phyloP scores from a whole-genome alignment of 2,797 vertebrate species.

The Chelon auratus region DNA sequence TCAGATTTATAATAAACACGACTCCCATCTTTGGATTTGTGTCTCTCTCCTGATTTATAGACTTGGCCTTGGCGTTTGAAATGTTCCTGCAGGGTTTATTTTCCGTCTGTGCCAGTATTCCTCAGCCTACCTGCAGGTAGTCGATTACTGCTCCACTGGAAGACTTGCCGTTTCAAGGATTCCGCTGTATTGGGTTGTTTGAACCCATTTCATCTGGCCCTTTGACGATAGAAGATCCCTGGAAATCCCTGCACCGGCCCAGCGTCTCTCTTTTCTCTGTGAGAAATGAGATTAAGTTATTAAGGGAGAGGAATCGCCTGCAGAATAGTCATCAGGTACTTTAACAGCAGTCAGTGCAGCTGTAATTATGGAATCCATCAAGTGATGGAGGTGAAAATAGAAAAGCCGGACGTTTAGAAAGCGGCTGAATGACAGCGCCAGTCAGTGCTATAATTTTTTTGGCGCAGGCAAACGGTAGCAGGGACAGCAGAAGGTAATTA shows the following conservation, averaged over 20 bases:
- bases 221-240: conserved; percentile 49
- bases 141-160: conserved; percentile 58
- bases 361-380: conserved; percentile 67
- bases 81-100: conserved; percentile 48
- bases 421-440: conserved; percentile 35
- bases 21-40: conserved; percentile 9
- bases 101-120: conserved; percentile 40
- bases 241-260: conserved; percentile 33
- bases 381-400: conserved; percentile 43
- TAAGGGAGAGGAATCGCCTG: conserved; percentile 44
- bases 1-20: not conserved
- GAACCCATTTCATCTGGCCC: conserved; percentile 42
- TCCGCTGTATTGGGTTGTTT: conserved; percentile 53
- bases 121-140: conserved; percentile 48
- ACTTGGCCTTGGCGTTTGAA: conserved; percentile 44
- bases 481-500: conserved; percentile 37
- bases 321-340: conserved; percentile 48
- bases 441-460: conserved; percentile 32
- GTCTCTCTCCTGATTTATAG: conserved; percentile 35
- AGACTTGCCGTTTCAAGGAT: conserved; percentile 45
- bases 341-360: conserved; percentile 31
- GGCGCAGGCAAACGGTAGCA: conserved; percentile 38
- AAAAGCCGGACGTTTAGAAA: conserved; percentile 47
- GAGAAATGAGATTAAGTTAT: conserved; percentile 52
- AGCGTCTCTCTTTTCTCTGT: conserved; percentile 7